Evolutionary conservation across 2,113 vertebrate genomes (phyloP).

Genomic region (Sarotherodon lohbergeri): DNA sequence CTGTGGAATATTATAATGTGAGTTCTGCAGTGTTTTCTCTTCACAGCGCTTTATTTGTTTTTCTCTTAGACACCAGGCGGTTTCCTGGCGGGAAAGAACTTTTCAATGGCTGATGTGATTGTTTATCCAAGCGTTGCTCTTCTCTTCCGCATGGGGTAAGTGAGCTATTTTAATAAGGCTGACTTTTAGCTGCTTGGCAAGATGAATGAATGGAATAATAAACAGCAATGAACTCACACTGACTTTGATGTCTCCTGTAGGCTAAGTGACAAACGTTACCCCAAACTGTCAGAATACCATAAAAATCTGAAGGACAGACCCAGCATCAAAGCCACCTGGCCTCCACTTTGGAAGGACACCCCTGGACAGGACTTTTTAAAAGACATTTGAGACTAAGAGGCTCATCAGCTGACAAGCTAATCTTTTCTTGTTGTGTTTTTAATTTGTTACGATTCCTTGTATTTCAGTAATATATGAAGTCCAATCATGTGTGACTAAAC

Average conservation of each 20-base stretch:
- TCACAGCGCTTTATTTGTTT: too few species aligned
- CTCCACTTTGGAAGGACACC: not conserved
- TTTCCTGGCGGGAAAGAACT: too few species aligned
- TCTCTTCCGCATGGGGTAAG: conserved; percentile 48
- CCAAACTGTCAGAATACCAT: conserved; percentile 63
- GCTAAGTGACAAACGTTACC: conserved; percentile 47
- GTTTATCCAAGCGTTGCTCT: too few species aligned
- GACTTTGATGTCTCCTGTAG: conserved; percentile 20
- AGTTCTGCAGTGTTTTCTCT: too few species aligned
- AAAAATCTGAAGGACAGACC: conserved; percentile 53
- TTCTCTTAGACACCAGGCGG: too few species aligned
- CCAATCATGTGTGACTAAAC: too few species aligned
- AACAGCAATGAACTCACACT: not conserved
- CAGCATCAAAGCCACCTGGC: conserved; percentile 57
- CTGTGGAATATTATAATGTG: too few species aligned
- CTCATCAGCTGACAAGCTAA: not conserved
- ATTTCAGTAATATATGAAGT: not conserved
- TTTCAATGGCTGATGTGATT: too few species aligned
- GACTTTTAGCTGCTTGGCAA: not conserved
- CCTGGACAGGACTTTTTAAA: not conserved
- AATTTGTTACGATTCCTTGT: not conserved
- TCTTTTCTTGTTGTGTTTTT: not conserved
- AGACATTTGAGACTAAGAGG: not conserved
- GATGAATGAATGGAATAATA: not conserved
- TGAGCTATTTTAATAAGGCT: not conserved